A percentile compares a stretch with the other conserved stretches of the same genome.
phyloP scores from a whole-genome alignment of 2,888 invertebrate species.

The Sussaba pulchella region DNA sequence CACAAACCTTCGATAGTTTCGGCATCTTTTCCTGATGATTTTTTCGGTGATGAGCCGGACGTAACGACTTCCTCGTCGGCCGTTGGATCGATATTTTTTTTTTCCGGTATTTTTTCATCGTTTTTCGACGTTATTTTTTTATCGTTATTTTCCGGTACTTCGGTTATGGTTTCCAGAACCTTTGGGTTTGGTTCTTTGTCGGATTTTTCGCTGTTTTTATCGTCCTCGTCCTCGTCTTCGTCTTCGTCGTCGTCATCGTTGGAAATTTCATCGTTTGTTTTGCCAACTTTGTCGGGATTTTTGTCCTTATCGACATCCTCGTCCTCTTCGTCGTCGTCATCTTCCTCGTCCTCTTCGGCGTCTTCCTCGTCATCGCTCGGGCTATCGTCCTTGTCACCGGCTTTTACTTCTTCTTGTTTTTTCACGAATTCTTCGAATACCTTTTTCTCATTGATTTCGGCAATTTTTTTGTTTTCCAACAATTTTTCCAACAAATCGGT shows the following conservation, averaged over 20 bases:
- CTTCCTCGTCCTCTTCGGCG: conserved; percentile 55
- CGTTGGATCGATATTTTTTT: neutral
- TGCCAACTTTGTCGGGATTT: conserved; percentile 1
- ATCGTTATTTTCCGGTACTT: neutral
- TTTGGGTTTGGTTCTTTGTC: conserved; percentile 3
- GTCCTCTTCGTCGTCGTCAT: conserved; percentile 48
- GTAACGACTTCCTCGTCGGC: neutral
- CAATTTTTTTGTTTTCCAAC: conserved; percentile 67
- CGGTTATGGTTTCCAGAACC: neutral
- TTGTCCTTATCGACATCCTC: conserved; percentile 20
- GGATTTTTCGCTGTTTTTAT: conserved; percentile 22
- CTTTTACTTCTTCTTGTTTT: conserved; percentile 72
- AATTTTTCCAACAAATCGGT: conserved; percentile 71
- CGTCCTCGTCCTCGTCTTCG: conserved; percentile 44
- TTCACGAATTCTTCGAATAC: conserved; percentile 75
- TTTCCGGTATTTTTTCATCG: neutral
- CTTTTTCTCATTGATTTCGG: conserved; percentile 72
- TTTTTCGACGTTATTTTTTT: neutral
- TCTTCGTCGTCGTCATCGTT: conserved; percentile 52
- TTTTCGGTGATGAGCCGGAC: conserved; percentile 39
- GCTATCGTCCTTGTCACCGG: conserved; percentile 28
- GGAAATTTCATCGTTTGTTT: conserved; percentile 35
- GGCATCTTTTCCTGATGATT: conserved; percentile 35
- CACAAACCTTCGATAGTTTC: conserved; percentile 57
- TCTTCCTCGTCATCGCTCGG: conserved; percentile 65